phyloP scores from a whole-genome alignment of 2,113 vertebrate genomes.

The Alosa alosa region DNA sequence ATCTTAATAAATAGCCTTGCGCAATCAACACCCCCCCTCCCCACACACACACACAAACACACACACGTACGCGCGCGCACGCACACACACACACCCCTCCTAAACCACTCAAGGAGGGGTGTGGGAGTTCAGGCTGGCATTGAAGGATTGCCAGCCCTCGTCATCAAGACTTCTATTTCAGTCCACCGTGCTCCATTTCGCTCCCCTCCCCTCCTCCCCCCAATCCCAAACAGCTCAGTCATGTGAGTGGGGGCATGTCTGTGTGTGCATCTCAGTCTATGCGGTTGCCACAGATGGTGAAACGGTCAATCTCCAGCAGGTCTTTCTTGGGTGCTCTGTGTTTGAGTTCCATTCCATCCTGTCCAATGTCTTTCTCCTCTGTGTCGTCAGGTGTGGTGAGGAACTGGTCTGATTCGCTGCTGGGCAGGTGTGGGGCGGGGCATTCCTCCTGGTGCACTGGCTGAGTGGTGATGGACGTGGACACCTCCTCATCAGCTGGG shows the following conservation, averaged over 20 bases:
- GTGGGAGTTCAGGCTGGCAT: slow-evolving; percentile 27
- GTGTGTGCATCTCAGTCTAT: slow-evolving; percentile 79
- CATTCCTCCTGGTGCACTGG: slow-evolving; percentile 71
- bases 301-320: slow-evolving; percentile 95
- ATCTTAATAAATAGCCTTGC: slow-evolving; percentile 82
- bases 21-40: not conserved
- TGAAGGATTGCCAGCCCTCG: slow-evolving; percentile 45
- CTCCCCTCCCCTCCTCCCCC: not conserved
- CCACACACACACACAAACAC: not conserved
- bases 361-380: slow-evolving; percentile 84
- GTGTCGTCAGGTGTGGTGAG: slow-evolving; percentile 88
- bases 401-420: slow-evolving; percentile 89
- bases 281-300: slow-evolving; percentile 97
- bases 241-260: not conserved
- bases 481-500: slow-evolving; percentile 69
- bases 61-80: too few species aligned
- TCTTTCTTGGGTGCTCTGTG: slow-evolving; percentile 89
- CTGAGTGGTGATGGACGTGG: slow-evolving; percentile 75
- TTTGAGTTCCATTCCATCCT: slow-evolving; percentile 82
- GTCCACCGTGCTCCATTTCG: not conserved
- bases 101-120: not conserved
- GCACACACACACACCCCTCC: too few species aligned
- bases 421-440: slow-evolving; percentile 74
- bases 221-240: not conserved
- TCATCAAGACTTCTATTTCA: slow-evolving; percentile 35